phyloP scores from a whole-genome alignment of 2,888 invertebrate species.

The Dryococelus australis region DNA sequence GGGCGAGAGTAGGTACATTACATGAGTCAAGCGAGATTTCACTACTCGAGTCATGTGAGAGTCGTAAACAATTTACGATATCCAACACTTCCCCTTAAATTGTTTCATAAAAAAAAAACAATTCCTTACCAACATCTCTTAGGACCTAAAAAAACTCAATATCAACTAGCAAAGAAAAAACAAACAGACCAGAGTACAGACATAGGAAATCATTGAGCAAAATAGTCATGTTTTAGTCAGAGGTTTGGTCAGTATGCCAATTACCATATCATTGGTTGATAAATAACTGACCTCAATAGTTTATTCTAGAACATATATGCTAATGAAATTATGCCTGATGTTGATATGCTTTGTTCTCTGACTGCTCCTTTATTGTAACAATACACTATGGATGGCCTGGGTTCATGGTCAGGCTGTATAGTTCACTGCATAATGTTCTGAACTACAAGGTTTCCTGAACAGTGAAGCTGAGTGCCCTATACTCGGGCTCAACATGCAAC shows the following conservation, averaged over 20 bases:
- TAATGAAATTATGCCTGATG: background rate
- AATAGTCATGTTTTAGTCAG: background rate
- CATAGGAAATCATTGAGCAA: too few relatives aligned
- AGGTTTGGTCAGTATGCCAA: background rate
- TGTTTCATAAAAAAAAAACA: too few relatives aligned
- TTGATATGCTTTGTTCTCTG: background rate
- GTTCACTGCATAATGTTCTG: background rate
- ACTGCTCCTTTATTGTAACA: background rate
- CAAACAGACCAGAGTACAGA: too few relatives aligned
- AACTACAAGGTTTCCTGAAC: background rate
- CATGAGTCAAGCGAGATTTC: too few relatives aligned
- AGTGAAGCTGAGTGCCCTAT: background rate
- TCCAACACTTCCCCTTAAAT: too few relatives aligned
- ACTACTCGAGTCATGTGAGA: too few relatives aligned
- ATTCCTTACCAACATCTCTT: too few relatives aligned
- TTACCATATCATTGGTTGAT: background rate
- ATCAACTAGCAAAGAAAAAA: too few relatives aligned
- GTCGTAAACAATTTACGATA: too few relatives aligned
- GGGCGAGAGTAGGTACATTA: too few relatives aligned
- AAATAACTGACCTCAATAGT: background rate
- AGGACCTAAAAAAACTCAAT: too few relatives aligned
- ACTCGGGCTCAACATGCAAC: background rate
- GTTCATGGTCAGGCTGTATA: background rate
- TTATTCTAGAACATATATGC: background rate
- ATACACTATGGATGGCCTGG: background rate